Conservation (phyloP, 2,888 invertebrate species). For the Volucella bombylans region DNA sequence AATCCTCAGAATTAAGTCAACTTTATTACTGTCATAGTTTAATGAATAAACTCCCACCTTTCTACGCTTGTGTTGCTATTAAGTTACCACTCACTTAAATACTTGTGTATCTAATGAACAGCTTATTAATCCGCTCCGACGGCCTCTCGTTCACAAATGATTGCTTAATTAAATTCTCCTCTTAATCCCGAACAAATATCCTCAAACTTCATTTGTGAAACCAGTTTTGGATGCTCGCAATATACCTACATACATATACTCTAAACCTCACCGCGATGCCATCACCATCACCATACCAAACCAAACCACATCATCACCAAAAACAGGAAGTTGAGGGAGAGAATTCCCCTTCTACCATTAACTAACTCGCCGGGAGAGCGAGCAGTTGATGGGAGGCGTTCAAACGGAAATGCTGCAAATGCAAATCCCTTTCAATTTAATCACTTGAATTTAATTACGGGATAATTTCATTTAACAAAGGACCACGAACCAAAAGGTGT, state of each 20-base stretch:
- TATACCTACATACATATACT: constrained; percentile 17
- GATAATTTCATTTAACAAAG: constrained; percentile 61
- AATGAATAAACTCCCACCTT: no score
- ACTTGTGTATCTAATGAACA: constrained; percentile 9
- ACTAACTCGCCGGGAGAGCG: background rate
- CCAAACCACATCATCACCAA: background rate
- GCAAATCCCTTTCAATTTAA: constrained; percentile 71
- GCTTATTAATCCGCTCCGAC: constrained; percentile 17
- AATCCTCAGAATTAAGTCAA: no score
- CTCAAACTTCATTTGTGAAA: constrained; percentile 4
- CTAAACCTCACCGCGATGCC: constrained; percentile 22
- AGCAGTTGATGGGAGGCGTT: constrained; percentile 36
- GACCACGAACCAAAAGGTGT: no score
- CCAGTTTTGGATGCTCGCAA: constrained; percentile 28
- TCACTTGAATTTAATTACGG: constrained; percentile 71
- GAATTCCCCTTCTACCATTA: background rate
- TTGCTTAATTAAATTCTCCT: constrained; percentile 45
- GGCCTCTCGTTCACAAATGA: background rate
- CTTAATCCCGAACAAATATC: constrained; percentile 22
- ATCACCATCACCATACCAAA: background rate
- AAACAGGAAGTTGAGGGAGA: background rate
- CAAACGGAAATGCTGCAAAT: constrained; percentile 65
- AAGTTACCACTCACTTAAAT: no score
- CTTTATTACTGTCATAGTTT: no score
- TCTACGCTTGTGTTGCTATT: no score